Evolutionary conservation across 64 coral and sea anemone species (phyloP).

Genomic region (Pachyseris speciosa): DNA sequence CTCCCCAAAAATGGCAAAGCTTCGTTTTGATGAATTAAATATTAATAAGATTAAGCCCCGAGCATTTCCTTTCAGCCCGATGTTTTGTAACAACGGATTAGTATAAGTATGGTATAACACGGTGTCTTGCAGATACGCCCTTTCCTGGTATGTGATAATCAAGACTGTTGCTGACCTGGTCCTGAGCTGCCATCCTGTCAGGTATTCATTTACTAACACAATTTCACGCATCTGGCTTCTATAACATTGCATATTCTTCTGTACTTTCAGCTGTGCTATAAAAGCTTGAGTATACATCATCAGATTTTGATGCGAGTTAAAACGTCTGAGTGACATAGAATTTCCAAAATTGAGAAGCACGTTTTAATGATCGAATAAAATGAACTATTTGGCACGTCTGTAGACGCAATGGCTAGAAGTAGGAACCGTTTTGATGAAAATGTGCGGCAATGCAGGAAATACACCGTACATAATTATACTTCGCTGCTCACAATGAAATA

Average conservation of each 20-base stretch:
- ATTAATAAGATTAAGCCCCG: constrained; percentile 13
- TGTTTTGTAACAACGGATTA: constrained; percentile 8
- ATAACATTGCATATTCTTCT: too few relatives aligned
- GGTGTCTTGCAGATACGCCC: too few relatives aligned
- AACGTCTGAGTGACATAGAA: not conserved
- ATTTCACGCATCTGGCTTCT: not conserved
- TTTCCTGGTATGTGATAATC: too few relatives aligned
- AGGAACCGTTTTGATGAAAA: too few relatives aligned
- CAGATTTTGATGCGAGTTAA: not conserved
- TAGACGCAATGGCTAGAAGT: too few relatives aligned
- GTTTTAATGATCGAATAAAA: too few relatives aligned
- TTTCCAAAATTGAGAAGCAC: not conserved
- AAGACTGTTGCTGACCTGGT: not conserved
- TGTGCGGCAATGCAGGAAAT: too few relatives aligned
- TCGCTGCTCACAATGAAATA: too few relatives aligned
- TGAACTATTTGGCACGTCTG: too few relatives aligned
- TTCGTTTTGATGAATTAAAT: constrained; percentile 26
- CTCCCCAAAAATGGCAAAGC: not conserved
- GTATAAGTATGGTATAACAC: not conserved
- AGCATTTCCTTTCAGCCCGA: not conserved
- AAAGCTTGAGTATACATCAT: not conserved
- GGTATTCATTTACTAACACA: not conserved
- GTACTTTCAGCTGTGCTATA: not conserved
- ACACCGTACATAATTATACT: too few relatives aligned
- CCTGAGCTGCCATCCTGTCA: not conserved